phyloP scores from a whole-genome alignment of 35 echinoderm and acorn worm species.

The Lytechinus pictus region DNA sequence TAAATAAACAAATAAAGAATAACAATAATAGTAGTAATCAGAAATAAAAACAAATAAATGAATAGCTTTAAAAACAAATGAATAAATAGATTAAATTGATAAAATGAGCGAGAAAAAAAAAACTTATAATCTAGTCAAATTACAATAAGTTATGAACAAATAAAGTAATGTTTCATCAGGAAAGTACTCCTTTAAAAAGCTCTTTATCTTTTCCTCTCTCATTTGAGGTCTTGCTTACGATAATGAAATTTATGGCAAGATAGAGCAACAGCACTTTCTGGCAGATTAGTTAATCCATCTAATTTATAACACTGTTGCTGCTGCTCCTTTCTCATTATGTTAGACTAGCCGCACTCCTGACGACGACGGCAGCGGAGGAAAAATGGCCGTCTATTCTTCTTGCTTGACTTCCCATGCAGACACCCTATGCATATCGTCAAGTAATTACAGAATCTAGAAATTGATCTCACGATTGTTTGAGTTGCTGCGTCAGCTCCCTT shows the following conservation, averaged over 20 bases:
- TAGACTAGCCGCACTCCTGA: not conserved
- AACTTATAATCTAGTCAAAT: no score
- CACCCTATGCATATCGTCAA: conserved; percentile 35
- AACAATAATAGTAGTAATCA: no score
- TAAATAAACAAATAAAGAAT: no score
- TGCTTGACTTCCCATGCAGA: conserved; percentile 47
- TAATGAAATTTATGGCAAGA: not conserved
- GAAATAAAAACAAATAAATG: no score
- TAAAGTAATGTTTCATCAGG: no score
- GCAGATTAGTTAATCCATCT: not conserved
- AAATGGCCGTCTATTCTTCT: conserved; percentile 5
- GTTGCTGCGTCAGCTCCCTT: not conserved
- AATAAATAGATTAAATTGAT: no score
- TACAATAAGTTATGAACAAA: no score
- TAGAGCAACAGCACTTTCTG: not conserved
- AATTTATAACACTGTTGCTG: not conserved
- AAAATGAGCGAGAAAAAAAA: no score
- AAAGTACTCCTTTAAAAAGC: no score
- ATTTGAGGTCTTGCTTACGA: not conserved
- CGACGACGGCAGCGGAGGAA: not conserved
- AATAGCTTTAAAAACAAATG: no score
- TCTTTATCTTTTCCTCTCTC: no score
- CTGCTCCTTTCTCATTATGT: conserved; percentile 29
- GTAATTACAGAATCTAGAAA: conserved; percentile 54
- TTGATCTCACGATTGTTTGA: conserved; percentile 50